Evolutionary conservation across 2,797 vertebrate genomes (phyloP), one percentile per base, ranked within the genome.

Genomic region (Gobionotothen gibberifrons): DNA sequence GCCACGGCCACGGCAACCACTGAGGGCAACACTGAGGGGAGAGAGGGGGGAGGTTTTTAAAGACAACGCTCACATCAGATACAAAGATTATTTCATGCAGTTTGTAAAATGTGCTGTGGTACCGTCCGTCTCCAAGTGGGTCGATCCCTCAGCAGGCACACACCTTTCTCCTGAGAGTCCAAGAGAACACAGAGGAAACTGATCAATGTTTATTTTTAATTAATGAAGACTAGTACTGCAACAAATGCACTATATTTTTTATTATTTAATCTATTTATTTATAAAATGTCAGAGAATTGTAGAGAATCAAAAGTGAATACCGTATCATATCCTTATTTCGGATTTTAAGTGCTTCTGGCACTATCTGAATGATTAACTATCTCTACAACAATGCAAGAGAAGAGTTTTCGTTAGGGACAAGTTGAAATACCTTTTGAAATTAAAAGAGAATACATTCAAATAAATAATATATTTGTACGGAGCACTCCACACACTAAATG

Each of bases 1-100:
- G 93, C 88, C 9, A 97, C 82, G 0, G 96, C 96, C 21, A 97
- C 84, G 7, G 90, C 94, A 29, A 93, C 96, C 69, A 94, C 73
- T 0, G 93, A 83, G 36, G 94, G 92, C 19, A 96, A 89, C 10
- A 88, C 96, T 97, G 90, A 58, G 57, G 51, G 51, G 43, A 53
- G 43, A 52, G 16, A 60, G 40, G 17, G 43, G 0, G 1, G 26
- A 3, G 6, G 65, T 46, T 57, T 57, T 52, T 15, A 9, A 71
- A 76, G 22, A 76, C 52, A 66, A 52, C 3, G 49, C 44, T 44
- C 13, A 43, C 19, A 36, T 48, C 5, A 56, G 16, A 3, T 48
- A 8, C 12, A 21, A 44, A 4, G 21, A 21, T 46, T 10, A 12
- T 2, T 55, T 8, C 17, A 39, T n/a, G 11, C 11, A 55, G 17